Base-by-base conservation (phyloP, 2,797 vertebrate genomes). In the Rhinatrema bivittatum region DNA sequence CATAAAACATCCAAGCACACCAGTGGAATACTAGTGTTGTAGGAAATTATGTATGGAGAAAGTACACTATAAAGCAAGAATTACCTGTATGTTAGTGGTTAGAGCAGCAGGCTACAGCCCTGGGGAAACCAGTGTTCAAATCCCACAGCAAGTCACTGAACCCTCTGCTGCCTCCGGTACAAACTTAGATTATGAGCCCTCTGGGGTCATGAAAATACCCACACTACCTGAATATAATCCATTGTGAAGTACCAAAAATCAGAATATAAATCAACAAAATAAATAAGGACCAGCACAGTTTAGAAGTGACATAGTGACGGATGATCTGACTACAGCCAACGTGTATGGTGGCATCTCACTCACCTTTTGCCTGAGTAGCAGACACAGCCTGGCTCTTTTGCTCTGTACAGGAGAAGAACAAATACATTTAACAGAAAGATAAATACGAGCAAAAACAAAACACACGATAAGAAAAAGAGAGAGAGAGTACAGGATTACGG, bases 351-450 rank as follows among this genome's bases (percentile, higher is more conserved):
- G 3, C 5, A 12, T 25, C 50, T 48, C 25, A 64, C 81, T 81
- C 59, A 82, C 79, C 79, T 81, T 81, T 76, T 39, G 50, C 41
- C 36, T 68, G 70, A 49, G 45, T n/a, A n/a, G n/a, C 70, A 62
- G 53, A 66, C 17, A 49, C 60, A 3, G 72, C 68, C 46, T 76
- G 65, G 1, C 58, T 50, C 60, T 44, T 76, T 70, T 72, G 70
- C 53, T 76, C 78, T 83, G 78, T 74, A 49, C 79, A 53, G 62
- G 61, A 79, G 79, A 60, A 47, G 80, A 36, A 82, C 77, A 50
- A 27, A 74, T 44, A 63, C 42, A 67, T 75, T 63, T 60, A 38
- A 68, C 53, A 49, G 48, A 27, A 56, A 50, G 38, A 70, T 56
- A 49, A 67, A 56, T 29, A 42, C 44, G 40, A n/a, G n/a, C n/a